phyloP scores from a whole-genome alignment of 1,140 invertebrate genomes.

The Drosophila albomicans region DNA sequence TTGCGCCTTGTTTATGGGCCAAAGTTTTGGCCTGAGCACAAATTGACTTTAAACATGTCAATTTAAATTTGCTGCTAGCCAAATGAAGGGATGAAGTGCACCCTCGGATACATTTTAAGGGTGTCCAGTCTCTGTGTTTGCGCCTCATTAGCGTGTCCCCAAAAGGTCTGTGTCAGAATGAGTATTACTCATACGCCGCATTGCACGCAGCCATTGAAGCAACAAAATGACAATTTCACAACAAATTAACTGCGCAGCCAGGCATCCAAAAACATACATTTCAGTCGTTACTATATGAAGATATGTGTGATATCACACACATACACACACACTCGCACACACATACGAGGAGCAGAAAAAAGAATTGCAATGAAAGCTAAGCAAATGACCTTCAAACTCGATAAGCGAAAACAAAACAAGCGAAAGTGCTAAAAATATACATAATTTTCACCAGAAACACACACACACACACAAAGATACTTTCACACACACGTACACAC shows the following conservation, averaged over 20 bases:
- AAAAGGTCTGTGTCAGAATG: constrained; percentile 60
- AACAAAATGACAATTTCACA: constrained; percentile 82
- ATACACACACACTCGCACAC: constrained; percentile 30
- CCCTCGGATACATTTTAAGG: background rate
- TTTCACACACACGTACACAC: constrained; percentile 24
- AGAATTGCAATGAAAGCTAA: constrained; percentile 64
- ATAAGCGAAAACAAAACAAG: constrained; percentile 83
- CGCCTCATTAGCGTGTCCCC: constrained; percentile 61
- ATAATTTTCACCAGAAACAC: constrained; percentile 71
- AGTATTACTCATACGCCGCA: constrained; percentile 79
- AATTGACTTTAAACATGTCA: constrained; percentile 83
- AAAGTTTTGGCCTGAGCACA: constrained; percentile 60
- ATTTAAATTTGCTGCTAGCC: constrained; percentile 51
- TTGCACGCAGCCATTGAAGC: constrained; percentile 78
- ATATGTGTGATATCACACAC: constrained; percentile 56
- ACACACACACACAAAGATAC: constrained; percentile 53
- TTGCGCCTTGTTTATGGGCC: constrained; percentile 61
- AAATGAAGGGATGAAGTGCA: background rate
- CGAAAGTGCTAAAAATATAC: constrained; percentile 83
- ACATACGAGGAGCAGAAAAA: constrained; percentile 17
- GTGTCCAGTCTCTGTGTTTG: constrained; percentile 28
- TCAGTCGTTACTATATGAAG: constrained; percentile 40
- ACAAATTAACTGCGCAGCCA: constrained; percentile 79
- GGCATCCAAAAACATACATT: constrained; percentile 54
- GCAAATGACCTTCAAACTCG: constrained; percentile 82